phyloP scores from a whole-genome alignment of 1,140 invertebrate genomes.

The Drosophila nasuta region DNA sequence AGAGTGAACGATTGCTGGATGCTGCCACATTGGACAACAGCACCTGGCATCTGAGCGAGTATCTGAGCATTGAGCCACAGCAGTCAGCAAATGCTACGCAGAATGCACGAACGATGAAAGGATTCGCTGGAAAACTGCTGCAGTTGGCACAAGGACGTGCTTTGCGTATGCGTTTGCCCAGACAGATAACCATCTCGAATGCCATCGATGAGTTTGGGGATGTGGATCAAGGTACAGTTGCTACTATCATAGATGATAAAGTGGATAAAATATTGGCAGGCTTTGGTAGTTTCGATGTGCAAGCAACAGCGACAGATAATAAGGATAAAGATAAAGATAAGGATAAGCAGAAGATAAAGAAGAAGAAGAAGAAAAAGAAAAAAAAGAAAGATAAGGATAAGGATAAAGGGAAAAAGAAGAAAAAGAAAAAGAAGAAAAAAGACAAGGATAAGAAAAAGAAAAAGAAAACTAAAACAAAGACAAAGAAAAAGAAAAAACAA shows the following conservation, averaged over 20 bases:
- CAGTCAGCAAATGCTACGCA: constrained; percentile 54
- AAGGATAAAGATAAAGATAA: constrained; percentile 59
- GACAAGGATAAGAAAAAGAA: constrained; percentile 45
- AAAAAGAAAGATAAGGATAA: constrained; percentile 41
- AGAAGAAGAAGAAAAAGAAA: constrained; percentile 42
- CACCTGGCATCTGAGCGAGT: constrained; percentile 87
- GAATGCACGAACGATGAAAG: constrained; percentile 10
- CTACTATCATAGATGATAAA: constrained; percentile 79
- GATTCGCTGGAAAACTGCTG: constrained; percentile 54
- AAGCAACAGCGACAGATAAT: constrained; percentile 33
- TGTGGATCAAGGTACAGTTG: constrained; percentile 79
- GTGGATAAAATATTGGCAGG: constrained; percentile 64
- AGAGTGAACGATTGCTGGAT: constrained; percentile 86
- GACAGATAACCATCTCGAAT: constrained; percentile 65
- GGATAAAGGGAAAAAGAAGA: constrained; percentile 51
- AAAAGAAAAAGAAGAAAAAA: constrained; percentile 54
- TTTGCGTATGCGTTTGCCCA: constrained; percentile 60
- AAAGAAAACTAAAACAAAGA: constrained; percentile 49
- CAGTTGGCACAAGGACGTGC: constrained; percentile 65
- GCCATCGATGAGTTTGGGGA: constrained; percentile 70
- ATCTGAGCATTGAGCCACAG: constrained; percentile 85
- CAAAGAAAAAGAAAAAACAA: constrained; percentile 49
- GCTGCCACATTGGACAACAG: constrained; percentile 86
- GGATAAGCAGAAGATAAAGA: constrained; percentile 40
- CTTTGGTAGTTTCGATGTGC: constrained; percentile 66